phyloP scores from a whole-genome alignment of 2,888 invertebrate species.

The Dinocampus coccinellae region DNA sequence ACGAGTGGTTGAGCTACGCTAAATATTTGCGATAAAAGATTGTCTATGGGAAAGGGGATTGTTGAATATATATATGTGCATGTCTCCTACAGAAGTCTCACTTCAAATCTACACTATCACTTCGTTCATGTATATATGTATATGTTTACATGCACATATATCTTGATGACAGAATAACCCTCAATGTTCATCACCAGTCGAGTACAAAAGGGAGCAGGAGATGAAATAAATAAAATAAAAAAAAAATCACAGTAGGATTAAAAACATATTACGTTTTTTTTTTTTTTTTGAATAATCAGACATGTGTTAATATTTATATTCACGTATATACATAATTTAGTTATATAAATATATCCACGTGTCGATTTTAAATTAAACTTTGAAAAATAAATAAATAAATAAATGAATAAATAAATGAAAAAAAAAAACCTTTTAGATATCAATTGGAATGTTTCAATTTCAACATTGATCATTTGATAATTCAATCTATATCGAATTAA shows the following conservation, averaged over 20 bases:
- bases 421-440: too few species aligned
- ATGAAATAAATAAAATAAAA: too few species aligned
- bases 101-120: background rate
- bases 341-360: background rate
- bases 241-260: conserved; percentile 11
- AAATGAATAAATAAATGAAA: too few species aligned
- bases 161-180: background rate
- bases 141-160: background rate
- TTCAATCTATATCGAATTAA: background rate
- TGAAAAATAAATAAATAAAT: too few species aligned
- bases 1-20: conserved; percentile 33
- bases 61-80: too few species aligned
- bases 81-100: background rate
- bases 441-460: background rate
- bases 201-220: background rate
- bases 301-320: background rate
- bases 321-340: background rate
- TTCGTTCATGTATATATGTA: background rate
- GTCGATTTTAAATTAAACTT: background rate
- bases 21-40: conserved; percentile 37
- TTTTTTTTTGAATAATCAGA: conserved; percentile 6
- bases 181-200: background rate
- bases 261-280: conserved; percentile 18
- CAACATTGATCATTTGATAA: background rate
- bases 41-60: conserved; percentile 11